phyloP scores from a whole-genome alignment of 37 sponge, comb jelly and placozoan genomes.

The Dysidea cf. avara region DNA sequence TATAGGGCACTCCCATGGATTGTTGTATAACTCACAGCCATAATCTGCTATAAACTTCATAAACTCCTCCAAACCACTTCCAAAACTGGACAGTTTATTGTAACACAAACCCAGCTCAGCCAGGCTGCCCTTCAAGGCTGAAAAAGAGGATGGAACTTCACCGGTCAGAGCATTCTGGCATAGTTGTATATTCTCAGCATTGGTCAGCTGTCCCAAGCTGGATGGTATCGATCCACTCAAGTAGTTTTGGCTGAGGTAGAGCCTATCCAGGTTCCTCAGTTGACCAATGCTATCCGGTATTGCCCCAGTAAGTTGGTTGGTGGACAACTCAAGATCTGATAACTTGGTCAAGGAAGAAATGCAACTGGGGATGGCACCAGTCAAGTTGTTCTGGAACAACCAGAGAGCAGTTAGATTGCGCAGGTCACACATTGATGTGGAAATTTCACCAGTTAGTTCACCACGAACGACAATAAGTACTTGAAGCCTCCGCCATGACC shows the following conservation, averaged over 20 bases:
- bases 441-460: slow-evolving; percentile 49
- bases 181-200: slow-evolving; percentile 51
- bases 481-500: slow-evolving; percentile 53
- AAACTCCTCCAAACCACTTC: slow-evolving; percentile 42
- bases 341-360: slow-evolving; percentile 42
- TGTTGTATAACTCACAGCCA: slow-evolving; percentile 64
- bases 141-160: slow-evolving; percentile 48
- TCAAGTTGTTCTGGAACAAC: slow-evolving; percentile 60
- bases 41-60: slow-evolving; percentile 55
- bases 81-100: slow-evolving; percentile 57
- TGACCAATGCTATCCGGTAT: slow-evolving; percentile 62
- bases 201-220: slow-evolving; percentile 34
- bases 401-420: slow-evolving; percentile 31
- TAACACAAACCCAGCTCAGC: slow-evolving; percentile 29
- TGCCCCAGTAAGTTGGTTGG: slow-evolving; percentile 59
- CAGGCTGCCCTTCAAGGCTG: background rate
- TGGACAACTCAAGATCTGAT: slow-evolving; percentile 44
- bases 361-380: slow-evolving; percentile 56
- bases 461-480: slow-evolving; percentile 51
- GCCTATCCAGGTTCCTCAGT: slow-evolving; percentile 6
- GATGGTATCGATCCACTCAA: slow-evolving; percentile 59
- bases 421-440: slow-evolving; percentile 50
- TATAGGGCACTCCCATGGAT: slow-evolving; percentile 85
- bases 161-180: slow-evolving; percentile 58
- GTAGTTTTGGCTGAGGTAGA: slow-evolving; percentile 37